Percentiles rank a stretch among this genome's conserved stretches.
Conservation (phyloP, 2,797 vertebrate genomes). For the Scolopax bukidnonensis region DNA sequence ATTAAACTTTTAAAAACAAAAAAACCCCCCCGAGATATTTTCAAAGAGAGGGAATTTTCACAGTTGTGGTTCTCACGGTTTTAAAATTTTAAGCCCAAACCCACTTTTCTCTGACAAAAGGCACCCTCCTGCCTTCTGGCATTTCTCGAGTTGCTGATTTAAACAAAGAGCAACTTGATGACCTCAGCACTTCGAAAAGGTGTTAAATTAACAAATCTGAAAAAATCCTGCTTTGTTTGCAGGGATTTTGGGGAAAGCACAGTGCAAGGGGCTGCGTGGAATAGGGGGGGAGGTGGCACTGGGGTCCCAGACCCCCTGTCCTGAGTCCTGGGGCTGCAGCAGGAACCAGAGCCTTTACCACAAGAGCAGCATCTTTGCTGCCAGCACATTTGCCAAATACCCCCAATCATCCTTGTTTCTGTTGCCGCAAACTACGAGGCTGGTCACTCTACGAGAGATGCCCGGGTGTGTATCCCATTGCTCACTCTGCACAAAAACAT, state of each 20-base stretch:
- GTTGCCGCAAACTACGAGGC: background rate
- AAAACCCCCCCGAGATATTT: background rate
- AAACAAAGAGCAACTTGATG: background rate
- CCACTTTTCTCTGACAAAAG: background rate
- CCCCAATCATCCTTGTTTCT: background rate
- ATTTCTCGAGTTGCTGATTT: background rate
- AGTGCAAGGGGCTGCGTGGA: rapidly evolving
- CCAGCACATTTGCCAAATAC: background rate
- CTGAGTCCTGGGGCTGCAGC: background rate
- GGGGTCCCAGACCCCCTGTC: background rate
- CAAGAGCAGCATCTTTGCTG: background rate
- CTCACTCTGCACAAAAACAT: background rate
- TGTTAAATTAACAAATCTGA: background rate
- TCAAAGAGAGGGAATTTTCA: background rate
- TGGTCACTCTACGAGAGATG: background rate
- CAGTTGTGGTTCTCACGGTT: rapidly evolving
- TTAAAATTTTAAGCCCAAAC: background rate
- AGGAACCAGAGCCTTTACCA: rapidly evolving
- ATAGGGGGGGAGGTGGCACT: background rate
- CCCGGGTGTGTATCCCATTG: background rate
- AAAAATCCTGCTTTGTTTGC: background rate
- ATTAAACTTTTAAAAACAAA: background rate
- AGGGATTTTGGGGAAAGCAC: background rate
- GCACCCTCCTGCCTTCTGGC: background rate
- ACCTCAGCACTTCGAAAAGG: background rate